These are phyloP conservation scores for Somateria mollissima DNA, from an alignment of 2,797 vertebrate genomes.

Conservation along the genomic window DNA sequence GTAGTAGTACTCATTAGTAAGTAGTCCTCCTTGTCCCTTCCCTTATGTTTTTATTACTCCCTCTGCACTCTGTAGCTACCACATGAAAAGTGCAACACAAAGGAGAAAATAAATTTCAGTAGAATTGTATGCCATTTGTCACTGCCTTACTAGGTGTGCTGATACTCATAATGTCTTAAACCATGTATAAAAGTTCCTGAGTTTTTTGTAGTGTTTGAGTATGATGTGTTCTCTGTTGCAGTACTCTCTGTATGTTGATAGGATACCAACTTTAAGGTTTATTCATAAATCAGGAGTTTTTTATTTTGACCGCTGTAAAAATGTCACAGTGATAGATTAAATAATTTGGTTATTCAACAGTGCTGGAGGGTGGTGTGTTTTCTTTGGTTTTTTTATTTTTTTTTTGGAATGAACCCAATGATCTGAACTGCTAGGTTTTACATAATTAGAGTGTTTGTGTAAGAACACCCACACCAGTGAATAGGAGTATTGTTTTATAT, in stretches of 20 bases:
- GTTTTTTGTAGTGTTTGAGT: not conserved
- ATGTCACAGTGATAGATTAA: not conserved
- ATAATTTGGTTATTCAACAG: not conserved
- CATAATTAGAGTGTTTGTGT: not conserved
- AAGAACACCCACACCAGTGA: not conserved
- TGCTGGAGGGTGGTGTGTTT: not conserved
- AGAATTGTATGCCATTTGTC: not conserved
- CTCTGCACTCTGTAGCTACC: not conserved
- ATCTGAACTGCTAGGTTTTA: not conserved
- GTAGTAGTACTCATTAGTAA: not conserved
- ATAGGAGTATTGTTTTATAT: not conserved
- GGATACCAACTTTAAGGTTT: not conserved
- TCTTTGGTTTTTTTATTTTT: too few species aligned
- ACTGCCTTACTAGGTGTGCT: not conserved
- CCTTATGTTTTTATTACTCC: not conserved
- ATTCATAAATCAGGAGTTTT: not conserved
- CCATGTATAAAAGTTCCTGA: not conserved
- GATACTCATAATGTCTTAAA: not conserved
- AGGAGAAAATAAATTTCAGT: not conserved
- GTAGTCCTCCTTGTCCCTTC: not conserved
- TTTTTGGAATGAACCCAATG: not conserved
- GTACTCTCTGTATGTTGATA: not conserved
- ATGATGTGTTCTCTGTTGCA: not conserved
- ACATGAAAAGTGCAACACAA: not conserved
- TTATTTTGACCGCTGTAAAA: not conserved